Evolutionary conservation across 2,113 vertebrate species (phyloP).

Genomic region (Athene noctua): DNA sequence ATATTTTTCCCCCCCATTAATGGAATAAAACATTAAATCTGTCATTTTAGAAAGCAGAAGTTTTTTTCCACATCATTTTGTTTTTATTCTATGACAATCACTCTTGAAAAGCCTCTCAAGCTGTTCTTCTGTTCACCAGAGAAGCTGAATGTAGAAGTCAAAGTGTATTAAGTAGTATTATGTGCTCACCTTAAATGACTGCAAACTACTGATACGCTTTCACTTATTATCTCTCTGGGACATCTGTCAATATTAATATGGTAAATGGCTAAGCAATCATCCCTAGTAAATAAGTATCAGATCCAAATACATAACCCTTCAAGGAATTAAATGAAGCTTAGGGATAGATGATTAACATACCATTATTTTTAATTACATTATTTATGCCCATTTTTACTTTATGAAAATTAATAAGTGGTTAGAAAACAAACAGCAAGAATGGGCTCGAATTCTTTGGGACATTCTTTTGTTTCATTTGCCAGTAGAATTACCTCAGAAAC

Average conservation of each 20-base stretch:
- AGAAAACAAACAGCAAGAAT: background rate
- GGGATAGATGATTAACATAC: constrained; percentile 39
- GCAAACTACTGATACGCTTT: constrained; percentile 44
- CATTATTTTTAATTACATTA: constrained; percentile 48
- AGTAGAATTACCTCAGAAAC: background rate
- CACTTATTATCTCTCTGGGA: constrained; percentile 50
- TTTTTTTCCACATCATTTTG: background rate
- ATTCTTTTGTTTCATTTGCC: background rate
- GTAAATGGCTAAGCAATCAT: constrained; percentile 53
- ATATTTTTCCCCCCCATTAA: fast-evolving
- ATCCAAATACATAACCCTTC: constrained; percentile 28
- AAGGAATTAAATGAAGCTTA: constrained; percentile 44
- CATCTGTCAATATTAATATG: constrained; percentile 70
- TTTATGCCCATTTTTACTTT: constrained; percentile 32
- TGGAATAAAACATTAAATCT: background rate
- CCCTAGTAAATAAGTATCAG: constrained; percentile 42
- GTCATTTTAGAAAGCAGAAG: background rate
- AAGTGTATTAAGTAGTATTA: constrained; percentile 18
- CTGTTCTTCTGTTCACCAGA: background rate
- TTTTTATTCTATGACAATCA: background rate
- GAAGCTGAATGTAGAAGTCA: constrained; percentile 15
- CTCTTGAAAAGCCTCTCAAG: background rate
- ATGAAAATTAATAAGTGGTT: constrained; percentile 18
- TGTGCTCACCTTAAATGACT: constrained; percentile 18
- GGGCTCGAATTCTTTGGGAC: background rate